These are phyloP conservation scores for Pseudopodoces humilis DNA, from an alignment of 2,113 vertebrate genomes.

Conservation along the genomic window DNA sequence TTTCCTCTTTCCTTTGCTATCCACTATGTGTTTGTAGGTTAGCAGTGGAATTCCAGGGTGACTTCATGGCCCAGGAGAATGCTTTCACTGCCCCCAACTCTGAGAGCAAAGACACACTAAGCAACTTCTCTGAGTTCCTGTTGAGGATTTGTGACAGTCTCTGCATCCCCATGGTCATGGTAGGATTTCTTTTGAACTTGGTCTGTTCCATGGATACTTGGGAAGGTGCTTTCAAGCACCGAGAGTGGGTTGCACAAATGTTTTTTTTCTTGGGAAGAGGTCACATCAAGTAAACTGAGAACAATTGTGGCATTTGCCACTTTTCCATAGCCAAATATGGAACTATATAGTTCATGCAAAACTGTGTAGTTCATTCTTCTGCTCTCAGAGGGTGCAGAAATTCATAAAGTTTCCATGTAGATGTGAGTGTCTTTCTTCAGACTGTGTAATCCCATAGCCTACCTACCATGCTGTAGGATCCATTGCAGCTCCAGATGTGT, in stretches of 20 bases:
- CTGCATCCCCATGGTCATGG: slow-evolving; percentile 88
- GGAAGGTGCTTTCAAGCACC: neutral
- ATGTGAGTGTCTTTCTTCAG: neutral
- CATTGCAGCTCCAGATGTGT: neutral
- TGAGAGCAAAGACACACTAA: slow-evolving; percentile 77
- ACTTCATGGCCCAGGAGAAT: slow-evolving; percentile 84
- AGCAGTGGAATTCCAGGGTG: slow-evolving; percentile 82
- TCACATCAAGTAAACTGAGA: neutral
- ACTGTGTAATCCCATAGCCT: neutral
- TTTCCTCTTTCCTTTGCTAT: neutral
- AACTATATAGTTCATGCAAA: neutral
- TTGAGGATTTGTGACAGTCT: slow-evolving; percentile 84
- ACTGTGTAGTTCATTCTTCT: too few relatives aligned
- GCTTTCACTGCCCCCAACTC: slow-evolving; percentile 84
- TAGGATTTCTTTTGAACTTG: slow-evolving; percentile 62
- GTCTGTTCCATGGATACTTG: neutral
- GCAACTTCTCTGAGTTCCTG: slow-evolving; percentile 85
- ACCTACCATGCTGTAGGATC: neutral
- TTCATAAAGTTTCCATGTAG: neutral
- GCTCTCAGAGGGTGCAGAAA: neutral
- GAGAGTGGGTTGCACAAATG: neutral
- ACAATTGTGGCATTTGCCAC: neutral
- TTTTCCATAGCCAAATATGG: neutral
- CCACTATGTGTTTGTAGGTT: slow-evolving; percentile 74
- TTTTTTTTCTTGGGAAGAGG: neutral